Evolutionary conservation across 2,797 vertebrate genomes (phyloP).

Genomic region (Catostomus latipinnis): DNA sequence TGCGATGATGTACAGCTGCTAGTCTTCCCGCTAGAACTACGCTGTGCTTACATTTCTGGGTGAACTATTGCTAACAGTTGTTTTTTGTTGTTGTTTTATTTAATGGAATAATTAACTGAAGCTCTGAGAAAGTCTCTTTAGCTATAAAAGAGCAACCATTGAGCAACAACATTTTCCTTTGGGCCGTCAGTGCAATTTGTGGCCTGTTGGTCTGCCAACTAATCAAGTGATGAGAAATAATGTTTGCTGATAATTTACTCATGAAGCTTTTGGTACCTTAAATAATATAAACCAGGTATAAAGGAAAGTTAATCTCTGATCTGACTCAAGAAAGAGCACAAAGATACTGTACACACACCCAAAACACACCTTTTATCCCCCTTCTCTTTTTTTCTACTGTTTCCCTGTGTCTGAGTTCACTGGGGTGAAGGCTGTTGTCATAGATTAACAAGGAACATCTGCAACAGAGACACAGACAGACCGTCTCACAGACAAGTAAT

Average conservation of each 20-base stretch:
- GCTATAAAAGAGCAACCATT: too few relatives aligned
- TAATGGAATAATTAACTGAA: too few relatives aligned
- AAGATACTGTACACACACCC: not conserved
- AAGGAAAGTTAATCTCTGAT: not conserved
- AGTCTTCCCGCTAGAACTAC: too few relatives aligned
- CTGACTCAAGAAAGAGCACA: not conserved
- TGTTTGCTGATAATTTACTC: slow-evolving; percentile 14
- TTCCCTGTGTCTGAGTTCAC: slow-evolving; percentile 22
- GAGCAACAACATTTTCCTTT: too few relatives aligned
- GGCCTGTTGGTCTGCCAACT: not conserved
- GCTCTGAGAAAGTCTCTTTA: too few relatives aligned
- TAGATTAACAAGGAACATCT: slow-evolving; percentile 34
- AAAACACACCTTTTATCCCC: not conserved
- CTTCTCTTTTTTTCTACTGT: slow-evolving; percentile 4
- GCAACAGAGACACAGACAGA: slow-evolving; percentile 29
- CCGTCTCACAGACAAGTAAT: slow-evolving; percentile 10
- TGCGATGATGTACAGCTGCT: too few relatives aligned
- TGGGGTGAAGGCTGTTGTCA: slow-evolving; percentile 19
- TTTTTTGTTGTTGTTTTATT: too few relatives aligned
- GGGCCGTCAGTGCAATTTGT: not conserved
- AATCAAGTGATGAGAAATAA: not conserved
- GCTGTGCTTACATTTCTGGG: too few relatives aligned
- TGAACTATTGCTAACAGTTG: too few relatives aligned
- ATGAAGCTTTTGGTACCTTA: not conserved
- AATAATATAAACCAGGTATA: not conserved